A percentile compares a stretch with the other conserved stretches of the same genome.
Evolutionary conservation across 2,113 vertebrate species (phyloP).

Genomic region (Amphiprion percula): DNA sequence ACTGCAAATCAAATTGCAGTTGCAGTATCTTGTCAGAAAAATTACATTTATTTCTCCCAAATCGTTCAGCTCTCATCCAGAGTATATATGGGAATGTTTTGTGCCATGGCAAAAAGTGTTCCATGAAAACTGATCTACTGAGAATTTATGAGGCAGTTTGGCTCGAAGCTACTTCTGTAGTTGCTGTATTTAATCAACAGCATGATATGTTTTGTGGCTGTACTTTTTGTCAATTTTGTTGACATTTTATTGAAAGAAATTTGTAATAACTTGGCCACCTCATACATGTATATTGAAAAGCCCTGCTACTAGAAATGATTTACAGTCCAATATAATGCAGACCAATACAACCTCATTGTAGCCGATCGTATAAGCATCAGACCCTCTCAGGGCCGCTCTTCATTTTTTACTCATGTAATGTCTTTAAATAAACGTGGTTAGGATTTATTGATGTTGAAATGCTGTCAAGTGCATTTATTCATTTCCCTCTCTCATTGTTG

Average conservation of each 20-base stretch:
- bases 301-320: background rate
- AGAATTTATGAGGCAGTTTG: background rate
- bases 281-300: background rate
- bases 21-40: no score
- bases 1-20: no score
- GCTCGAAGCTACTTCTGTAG: background rate
- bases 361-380: background rate
- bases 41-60: no score
- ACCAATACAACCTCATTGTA: background rate
- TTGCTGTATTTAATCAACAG: background rate
- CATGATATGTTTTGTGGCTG: background rate
- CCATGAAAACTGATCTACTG: no score
- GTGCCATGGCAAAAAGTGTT: no score
- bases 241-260: background rate
- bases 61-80: no score
- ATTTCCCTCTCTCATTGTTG: background rate
- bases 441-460: slow-evolving; percentile 1
- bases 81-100: no score
- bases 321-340: background rate
- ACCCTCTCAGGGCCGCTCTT: background rate
- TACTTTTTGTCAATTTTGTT: background rate
- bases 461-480: background rate
- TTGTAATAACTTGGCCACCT: background rate
- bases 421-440: background rate
- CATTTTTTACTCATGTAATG: slow-evolving; percentile 6